Percentiles rank a stretch among this genome's conserved stretches.
Evolutionary conservation across 2,113 vertebrate genomes (phyloP).

Genomic region (Pomatorhinus ruficollis): DNA sequence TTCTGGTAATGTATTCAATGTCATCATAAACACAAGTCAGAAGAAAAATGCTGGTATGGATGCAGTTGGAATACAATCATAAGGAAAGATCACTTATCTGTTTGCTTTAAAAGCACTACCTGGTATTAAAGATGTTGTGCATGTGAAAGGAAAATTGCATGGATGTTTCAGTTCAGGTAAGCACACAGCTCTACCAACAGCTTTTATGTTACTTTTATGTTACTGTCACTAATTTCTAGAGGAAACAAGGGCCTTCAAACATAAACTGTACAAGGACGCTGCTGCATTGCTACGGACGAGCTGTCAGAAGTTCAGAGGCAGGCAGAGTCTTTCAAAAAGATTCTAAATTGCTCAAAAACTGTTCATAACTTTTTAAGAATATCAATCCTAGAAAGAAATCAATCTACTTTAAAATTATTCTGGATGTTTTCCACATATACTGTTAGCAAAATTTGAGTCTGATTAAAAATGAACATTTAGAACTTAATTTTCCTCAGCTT

Average conservation of each 20-base stretch:
- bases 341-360: background rate
- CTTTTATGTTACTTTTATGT: background rate
- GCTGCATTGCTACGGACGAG: rapidly evolving
- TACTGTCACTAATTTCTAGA: background rate
- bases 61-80: background rate
- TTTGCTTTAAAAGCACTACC: background rate
- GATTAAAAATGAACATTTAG: background rate
- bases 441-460: background rate
- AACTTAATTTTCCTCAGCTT: background rate
- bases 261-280: no score
- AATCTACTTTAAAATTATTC: background rate
- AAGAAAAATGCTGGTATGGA: background rate
- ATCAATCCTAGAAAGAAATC: background rate
- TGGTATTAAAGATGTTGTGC: background rate
- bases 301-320: background rate
- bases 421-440: background rate
- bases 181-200: background rate
- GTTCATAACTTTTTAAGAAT: background rate
- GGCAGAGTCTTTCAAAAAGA: background rate
- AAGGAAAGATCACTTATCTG: background rate
- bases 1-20: background rate
- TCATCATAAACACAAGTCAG: background rate
- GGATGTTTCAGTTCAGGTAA: background rate
- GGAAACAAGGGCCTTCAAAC: background rate
- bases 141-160: background rate